These are phyloP conservation scores for Vanessa atalanta DNA, from an alignment of 1,140 invertebrate species.

Conservation along the genomic window DNA sequence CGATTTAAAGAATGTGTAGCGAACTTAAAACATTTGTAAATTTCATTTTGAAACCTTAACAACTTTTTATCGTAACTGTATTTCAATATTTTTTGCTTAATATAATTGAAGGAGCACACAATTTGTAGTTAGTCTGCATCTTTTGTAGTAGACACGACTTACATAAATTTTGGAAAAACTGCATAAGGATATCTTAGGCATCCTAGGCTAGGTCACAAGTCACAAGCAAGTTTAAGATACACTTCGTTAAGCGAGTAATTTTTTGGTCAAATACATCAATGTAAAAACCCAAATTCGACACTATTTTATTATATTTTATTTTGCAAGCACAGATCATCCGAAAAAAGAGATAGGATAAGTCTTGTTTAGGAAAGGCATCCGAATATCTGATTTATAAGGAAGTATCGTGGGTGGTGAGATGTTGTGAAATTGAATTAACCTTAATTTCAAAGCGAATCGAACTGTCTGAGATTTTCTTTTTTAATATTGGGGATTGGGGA, in stretches of 20 bases:
- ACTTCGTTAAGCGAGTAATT: no score
- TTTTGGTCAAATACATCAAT: no score
- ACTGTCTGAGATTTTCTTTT: background rate
- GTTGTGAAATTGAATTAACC: conserved; percentile 26
- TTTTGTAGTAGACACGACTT: no score
- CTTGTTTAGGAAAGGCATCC: conserved; percentile 21
- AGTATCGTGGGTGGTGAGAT: conserved; percentile 27
- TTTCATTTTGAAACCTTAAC: no score
- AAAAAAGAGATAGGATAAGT: conserved; percentile 13
- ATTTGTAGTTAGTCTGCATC: no score
- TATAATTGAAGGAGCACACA: no score
- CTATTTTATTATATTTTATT: conserved; percentile 12
- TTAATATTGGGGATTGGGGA: background rate
- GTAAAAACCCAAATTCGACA: background rate
- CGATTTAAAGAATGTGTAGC: no score
- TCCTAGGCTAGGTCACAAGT: background rate
- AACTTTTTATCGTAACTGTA: no score
- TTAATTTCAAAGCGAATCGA: conserved; percentile 20
- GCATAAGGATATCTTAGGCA: background rate
- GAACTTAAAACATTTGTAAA: no score
- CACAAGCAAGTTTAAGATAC: background rate
- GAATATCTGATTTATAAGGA: conserved; percentile 34
- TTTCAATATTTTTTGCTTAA: no score
- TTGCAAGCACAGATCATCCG: background rate
- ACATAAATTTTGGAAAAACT: no score